phyloP scores from a whole-genome alignment of 2,113 vertebrate genomes.

The Hystrix brachyura region DNA sequence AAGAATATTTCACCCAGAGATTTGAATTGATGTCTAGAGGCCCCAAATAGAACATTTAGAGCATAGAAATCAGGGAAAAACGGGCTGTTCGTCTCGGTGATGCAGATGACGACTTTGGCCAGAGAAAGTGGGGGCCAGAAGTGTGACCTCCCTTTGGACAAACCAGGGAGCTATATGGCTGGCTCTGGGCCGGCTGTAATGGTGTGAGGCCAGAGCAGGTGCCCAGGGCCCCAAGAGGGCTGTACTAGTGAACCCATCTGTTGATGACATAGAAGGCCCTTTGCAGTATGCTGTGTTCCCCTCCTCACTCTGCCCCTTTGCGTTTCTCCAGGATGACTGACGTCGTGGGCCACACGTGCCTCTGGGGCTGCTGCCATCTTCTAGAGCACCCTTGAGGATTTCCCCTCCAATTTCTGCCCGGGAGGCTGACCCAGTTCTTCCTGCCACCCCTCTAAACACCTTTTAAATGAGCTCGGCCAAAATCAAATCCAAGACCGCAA shows the following conservation, averaged over 20 bases:
- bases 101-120: background rate
- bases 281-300: background rate
- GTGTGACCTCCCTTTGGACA: background rate
- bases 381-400: background rate
- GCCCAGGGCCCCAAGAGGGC: background rate
- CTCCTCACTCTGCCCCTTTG: background rate
- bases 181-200: background rate
- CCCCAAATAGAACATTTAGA: conserved; percentile 6
- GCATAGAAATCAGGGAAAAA: background rate
- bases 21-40: background rate
- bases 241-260: rapidly evolving
- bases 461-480: background rate
- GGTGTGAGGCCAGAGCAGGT: background rate
- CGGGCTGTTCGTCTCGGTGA: background rate
- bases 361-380: background rate
- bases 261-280: background rate
- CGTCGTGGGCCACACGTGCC: background rate
- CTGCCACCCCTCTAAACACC: background rate
- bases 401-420: background rate
- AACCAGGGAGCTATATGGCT: background rate
- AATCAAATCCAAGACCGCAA: background rate
- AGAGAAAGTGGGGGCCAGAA: background rate
- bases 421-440: background rate
- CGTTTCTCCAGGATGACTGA: conserved; percentile 79
- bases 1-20: conserved; percentile 8